A percentile compares a stretch with the other conserved stretches of the same genome.
Evolutionary conservation across 2,797 vertebrate genomes (phyloP).

Genomic region (Sebastes umbrosus): DNA sequence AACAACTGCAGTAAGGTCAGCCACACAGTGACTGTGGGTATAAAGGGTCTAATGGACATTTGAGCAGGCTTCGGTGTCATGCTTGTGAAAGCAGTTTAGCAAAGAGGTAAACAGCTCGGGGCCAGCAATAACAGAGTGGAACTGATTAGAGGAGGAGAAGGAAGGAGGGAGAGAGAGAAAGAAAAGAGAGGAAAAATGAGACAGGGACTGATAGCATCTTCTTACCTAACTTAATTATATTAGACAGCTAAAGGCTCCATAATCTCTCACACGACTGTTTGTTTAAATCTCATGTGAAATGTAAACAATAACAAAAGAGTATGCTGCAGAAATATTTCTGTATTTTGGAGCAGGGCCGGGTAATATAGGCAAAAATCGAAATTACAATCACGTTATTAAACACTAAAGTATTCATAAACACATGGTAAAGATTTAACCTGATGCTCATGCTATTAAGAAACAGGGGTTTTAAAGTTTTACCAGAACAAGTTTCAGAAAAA

Average conservation of each 20-base stretch:
- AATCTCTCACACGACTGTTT: conserved; percentile 37
- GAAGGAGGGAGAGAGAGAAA: conserved; percentile 46
- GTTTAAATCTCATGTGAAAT: conserved; percentile 57
- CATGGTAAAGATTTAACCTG: not conserved
- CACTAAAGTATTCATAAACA: not conserved
- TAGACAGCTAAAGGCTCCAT: conserved; percentile 68
- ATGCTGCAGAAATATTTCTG: conserved; percentile 27
- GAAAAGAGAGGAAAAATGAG: conserved; percentile 71
- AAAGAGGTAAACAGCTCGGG: conserved; percentile 78
- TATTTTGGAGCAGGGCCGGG: not conserved
- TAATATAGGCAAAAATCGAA: not conserved
- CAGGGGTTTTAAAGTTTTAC: not conserved
- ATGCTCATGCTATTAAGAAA: not conserved
- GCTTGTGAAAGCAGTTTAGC: conserved; percentile 80
- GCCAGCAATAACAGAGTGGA: conserved; percentile 83
- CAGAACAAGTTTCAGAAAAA: not conserved
- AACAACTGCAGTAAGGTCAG: conserved; percentile 61
- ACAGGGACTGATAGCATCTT: conserved; percentile 82
- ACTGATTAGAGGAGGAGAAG: conserved; percentile 76
- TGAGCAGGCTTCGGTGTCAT: conserved; percentile 74
- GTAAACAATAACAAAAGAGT: conserved; percentile 61
- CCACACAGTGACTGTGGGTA: conserved; percentile 37
- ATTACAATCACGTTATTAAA: conserved; percentile 5
- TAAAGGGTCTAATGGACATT: conserved; percentile 63
- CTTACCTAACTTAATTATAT: conserved; percentile 76